Conservation (phyloP, 2,888 invertebrate genomes). For the Cyrtodaria siliqua region DNA sequence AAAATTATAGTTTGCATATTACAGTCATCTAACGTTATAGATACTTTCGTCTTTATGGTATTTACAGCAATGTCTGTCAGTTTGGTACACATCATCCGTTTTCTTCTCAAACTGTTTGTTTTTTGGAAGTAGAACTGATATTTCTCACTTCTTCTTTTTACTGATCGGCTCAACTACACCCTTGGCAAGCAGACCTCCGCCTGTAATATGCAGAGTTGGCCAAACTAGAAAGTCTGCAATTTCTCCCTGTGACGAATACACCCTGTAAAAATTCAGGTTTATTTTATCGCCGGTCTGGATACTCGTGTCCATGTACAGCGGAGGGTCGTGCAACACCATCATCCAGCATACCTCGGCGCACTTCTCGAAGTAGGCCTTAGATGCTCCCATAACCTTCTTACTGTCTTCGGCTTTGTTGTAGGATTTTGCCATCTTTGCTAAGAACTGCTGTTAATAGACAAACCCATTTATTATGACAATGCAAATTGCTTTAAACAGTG, state of each 20-base stretch:
- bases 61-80: no score
- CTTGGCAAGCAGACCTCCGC: constrained; percentile 47
- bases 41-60: no score
- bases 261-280: constrained; percentile 19
- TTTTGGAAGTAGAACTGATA: no score
- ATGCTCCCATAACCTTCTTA: constrained; percentile 15
- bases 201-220: constrained; percentile 38
- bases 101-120: no score
- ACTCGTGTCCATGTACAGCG: constrained; percentile 34
- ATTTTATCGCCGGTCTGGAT: constrained; percentile 31
- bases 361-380: constrained; percentile 36
- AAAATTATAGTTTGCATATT: no score
- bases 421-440: background rate
- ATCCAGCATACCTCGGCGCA: constrained; percentile 53
- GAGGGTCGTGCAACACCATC: constrained; percentile 45
- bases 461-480: no score
- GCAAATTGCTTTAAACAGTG: no score
- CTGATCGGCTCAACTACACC: constrained; percentile 31
- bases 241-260: constrained; percentile 27
- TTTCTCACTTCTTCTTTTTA: no score
- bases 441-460: background rate
- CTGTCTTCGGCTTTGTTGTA: constrained; percentile 9
- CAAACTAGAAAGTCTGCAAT: constrained; percentile 45
- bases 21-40: no score
- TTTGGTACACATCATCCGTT: no score